Evolutionary conservation across 1,140 invertebrate genomes (phyloP).

Genomic region (Gonatopus flavifemur): DNA sequence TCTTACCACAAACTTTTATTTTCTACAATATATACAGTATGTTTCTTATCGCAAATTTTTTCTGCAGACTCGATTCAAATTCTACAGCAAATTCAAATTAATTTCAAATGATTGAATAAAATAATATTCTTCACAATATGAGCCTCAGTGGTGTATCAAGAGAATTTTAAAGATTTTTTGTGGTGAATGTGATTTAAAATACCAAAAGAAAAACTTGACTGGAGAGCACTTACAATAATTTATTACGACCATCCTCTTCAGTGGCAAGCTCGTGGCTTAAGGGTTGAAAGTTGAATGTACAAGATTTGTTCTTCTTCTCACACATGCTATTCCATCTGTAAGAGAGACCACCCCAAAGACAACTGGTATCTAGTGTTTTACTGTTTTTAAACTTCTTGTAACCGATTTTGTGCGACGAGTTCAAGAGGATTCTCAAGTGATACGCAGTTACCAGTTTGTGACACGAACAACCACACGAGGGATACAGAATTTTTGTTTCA

Average conservation of each 20-base stretch:
- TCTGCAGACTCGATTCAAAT: no score
- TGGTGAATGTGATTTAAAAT: no score
- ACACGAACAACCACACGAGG: neutral
- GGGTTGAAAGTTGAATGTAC: constrained; percentile 29
- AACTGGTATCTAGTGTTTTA: constrained; percentile 39
- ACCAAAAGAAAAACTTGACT: neutral
- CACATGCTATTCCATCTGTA: constrained; percentile 2
- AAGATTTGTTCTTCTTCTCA: neutral
- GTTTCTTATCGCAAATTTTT: no score
- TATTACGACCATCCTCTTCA: neutral
- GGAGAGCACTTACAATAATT: constrained; percentile 5
- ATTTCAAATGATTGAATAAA: no score
- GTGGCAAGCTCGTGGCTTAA: constrained; percentile 25
- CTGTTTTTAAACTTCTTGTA: constrained; percentile 18
- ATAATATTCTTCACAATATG: no score
- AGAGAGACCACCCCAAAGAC: constrained; percentile 12
- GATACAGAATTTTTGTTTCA: no score
- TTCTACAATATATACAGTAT: no score
- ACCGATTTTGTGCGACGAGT: constrained; percentile 27
- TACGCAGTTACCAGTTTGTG: constrained; percentile 2
- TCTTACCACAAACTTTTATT: no score
- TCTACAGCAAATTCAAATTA: no score
- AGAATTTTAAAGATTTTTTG: no score
- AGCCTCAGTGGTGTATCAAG: no score
- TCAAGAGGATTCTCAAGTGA: constrained; percentile 18